Conservation (phyloP, 2,888 invertebrate genomes). For the Physocephala rufipes region DNA sequence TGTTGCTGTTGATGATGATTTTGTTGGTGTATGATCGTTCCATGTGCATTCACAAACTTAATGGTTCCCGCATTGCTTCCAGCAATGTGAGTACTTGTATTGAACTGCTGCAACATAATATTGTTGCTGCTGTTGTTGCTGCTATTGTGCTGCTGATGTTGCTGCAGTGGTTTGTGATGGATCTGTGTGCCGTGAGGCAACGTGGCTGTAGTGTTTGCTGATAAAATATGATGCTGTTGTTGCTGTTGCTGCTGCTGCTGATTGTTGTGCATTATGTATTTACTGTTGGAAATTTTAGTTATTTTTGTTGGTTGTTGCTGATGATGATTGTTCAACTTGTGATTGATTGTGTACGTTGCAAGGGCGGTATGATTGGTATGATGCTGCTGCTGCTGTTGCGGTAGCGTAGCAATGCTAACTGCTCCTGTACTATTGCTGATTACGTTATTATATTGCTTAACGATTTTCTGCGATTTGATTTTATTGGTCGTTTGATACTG, state of each 20-base stretch:
- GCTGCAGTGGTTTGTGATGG: slow-evolving; percentile 55
- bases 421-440: slow-evolving; percentile 51
- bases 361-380: slow-evolving; percentile 42
- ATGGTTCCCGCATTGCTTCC: slow-evolving; percentile 52
- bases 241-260: slow-evolving; percentile 46
- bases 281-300: slow-evolving; percentile 52
- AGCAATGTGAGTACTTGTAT: background rate
- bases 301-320: slow-evolving; percentile 51
- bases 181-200: slow-evolving; percentile 59
- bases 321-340: slow-evolving; percentile 49
- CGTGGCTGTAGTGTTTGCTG: slow-evolving; percentile 45
- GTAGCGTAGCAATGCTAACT: slow-evolving; percentile 53
- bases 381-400: slow-evolving; percentile 47
- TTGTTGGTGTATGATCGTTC: slow-evolving; percentile 63
- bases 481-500: slow-evolving; percentile 45
- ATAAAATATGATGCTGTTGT: slow-evolving; percentile 44
- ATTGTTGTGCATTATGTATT: slow-evolving; percentile 57
- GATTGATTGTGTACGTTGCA: slow-evolving; percentile 51
- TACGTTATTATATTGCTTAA: slow-evolving; percentile 60
- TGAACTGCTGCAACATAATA: slow-evolving; percentile 42
- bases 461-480: slow-evolving; percentile 55
- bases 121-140: slow-evolving; percentile 39
- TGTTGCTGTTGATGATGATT: slow-evolving; percentile 45
- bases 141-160: slow-evolving; percentile 37
- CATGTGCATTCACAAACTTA: slow-evolving; percentile 65